Base-by-base conservation (phyloP, 2,113 vertebrate species). In the Phyllostomus discolor region DNA sequence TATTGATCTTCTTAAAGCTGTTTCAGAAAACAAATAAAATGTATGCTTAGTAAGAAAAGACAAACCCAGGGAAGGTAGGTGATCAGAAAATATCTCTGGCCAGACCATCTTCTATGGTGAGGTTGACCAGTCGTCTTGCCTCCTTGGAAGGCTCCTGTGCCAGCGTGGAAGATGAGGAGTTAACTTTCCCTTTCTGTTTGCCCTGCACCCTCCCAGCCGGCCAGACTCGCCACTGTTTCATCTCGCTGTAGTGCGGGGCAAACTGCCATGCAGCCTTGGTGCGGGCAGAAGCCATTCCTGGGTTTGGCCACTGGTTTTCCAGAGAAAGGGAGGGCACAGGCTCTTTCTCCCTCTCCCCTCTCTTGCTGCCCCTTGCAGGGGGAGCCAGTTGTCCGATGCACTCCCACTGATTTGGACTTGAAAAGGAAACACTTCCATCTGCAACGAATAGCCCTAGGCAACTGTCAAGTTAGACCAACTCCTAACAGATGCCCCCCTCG, bases 11-110 rank as follows among this genome's bases (percentile, higher is more conserved):
- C 94, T 93, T 69, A 43, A 52, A 94, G 96, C 69, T 90, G 90
- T 94, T 94, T 87, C 83, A 93, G 90, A 97, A 96, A 95, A 94
- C 88, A 79, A 97, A 91, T 93, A 94, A 96, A 94, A 96, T 91
- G 96, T 95, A 92, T 17, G 80, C 69, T 54, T 5, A 22, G 88
- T 96, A 94, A 95, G 94, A 83, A 92, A 92, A 92, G 94, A 93
- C 83, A 94, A 73, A 75, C 43, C 41, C 24, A 1, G 43, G 67
- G 69, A 95, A 95, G 64, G 88, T 4, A 67, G 75, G 79, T 86
- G 67, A 83, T 84, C 43, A 24, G 95, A 67, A 87, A 59, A 17
- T 52, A n/a, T 84, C 88, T 94, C 62, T 33, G 31, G 50, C 48
- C 19, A 3, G 48, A 72, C 62, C 46, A 57, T 10, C 48, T 97